Base-by-base conservation (phyloP, 1,140 invertebrate species). In the Teleogryllus occipitalis region DNA sequence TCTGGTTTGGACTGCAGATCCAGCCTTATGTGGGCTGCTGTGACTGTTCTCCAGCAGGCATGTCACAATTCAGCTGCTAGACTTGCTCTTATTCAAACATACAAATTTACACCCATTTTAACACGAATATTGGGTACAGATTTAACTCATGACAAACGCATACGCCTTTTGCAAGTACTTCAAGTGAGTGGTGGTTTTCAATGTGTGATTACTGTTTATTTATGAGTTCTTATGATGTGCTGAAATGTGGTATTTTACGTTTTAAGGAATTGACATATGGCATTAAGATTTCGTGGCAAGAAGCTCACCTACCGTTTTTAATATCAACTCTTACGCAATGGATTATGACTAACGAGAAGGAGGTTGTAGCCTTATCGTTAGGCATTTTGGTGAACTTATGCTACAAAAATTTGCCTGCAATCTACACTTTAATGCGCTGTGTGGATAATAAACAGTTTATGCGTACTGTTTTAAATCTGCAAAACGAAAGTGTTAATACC, bases 311-410 rank as follows among this genome's bases (percentile, higher is more conserved):
- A 49, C 84, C 88, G 4, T 87, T 88, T 81, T 85, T 93, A 65
- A 90, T 93, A 84, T 87, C 88, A 18, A 89, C 87, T 18, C 82
- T 93, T 22, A 89, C 89, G 0, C 87, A 89, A 47, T 93, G 89
- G 89, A 88, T 92, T 79, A 85, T 84, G n/a, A 86, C 88, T 27
- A 87, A 87, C 0, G 88, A 87, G 83, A 88, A 90, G 76, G 86
- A 89, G 65, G 86, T 89, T 7, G 89, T 92, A 27, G 86, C 89
- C 14, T 86, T 90, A 48, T 90, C 91, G 0, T 85, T 93, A 7
- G 90, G 90, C 0, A 88, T 93, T n/a, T 84, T 93, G n/a, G 90
- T 92, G 3, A 93, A 93, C 86, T 84, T 93, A 15, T 93, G 91
- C 83, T 91, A 92, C 82, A 91, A 91, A 81, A 93, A 93, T 85